These are phyloP conservation scores for Cyprinodon diabolis DNA, from an alignment of 2,797 vertebrate species.

Conservation along the genomic window DNA sequence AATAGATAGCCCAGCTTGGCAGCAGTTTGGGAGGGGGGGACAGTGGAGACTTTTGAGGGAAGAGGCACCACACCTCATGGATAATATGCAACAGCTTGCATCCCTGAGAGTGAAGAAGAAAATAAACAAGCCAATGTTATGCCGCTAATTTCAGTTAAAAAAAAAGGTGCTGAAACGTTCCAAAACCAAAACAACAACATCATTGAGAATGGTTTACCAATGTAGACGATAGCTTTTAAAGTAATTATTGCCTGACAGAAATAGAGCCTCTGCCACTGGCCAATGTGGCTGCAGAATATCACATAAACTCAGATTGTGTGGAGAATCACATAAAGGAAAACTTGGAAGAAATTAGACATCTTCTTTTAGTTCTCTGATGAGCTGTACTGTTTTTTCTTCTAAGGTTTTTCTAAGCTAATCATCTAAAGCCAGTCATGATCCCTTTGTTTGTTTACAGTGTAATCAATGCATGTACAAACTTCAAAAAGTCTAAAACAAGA, in stretches of 20 bases:
- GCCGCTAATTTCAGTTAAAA: slow-evolving; percentile 55
- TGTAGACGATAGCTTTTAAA: slow-evolving; percentile 58
- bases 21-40: slow-evolving; percentile 79
- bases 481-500: slow-evolving; percentile 35
- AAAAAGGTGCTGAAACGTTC: slow-evolving; percentile 60
- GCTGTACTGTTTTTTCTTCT: background rate
- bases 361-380: slow-evolving; percentile 1
- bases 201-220: slow-evolving; percentile 59
- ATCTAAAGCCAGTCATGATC: slow-evolving; percentile 5
- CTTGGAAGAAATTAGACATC: slow-evolving; percentile 24
- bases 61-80: slow-evolving; percentile 82
- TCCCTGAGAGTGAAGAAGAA: slow-evolving; percentile 60
- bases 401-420: slow-evolving; percentile 7
- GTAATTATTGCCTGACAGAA: slow-evolving; percentile 60
- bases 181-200: slow-evolving; percentile 75
- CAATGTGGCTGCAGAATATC: slow-evolving; percentile 35
- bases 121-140: slow-evolving; percentile 67
- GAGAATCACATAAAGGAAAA: slow-evolving; percentile 25
- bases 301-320: slow-evolving; percentile 40
- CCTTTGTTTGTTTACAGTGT: slow-evolving; percentile 28
- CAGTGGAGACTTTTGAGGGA: slow-evolving; percentile 84
- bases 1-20: slow-evolving; percentile 87
- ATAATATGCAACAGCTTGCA: slow-evolving; percentile 80
- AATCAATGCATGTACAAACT: slow-evolving; percentile 24
- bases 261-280: slow-evolving; percentile 48